These are phyloP conservation scores for Chironomus tentans DNA, from an alignment of 2,888 invertebrate species.

Conservation along the genomic window DNA sequence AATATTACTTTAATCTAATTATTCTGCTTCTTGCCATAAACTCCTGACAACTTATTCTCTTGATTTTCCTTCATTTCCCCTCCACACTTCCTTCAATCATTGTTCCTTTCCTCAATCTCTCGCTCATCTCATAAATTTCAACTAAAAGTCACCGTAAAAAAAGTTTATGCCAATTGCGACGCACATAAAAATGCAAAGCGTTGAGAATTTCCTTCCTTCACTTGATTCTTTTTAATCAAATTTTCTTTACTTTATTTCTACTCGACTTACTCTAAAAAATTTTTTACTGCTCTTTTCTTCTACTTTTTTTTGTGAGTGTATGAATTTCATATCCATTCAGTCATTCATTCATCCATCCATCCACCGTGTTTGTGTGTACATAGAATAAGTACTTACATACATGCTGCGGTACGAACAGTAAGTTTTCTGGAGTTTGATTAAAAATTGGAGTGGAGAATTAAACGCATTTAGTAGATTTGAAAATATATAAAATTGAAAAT, in stretches of 20 bases:
- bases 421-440: no score
- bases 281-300: no score
- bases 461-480: no score
- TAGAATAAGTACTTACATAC: not conserved
- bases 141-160: not conserved
- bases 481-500: no score
- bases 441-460: no score
- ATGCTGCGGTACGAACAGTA: not conserved
- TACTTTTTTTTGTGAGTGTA: not conserved
- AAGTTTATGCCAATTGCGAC: constrained; percentile 8
- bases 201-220: not conserved
- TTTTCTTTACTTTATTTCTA: not conserved
- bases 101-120: not conserved
- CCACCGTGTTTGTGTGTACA: not conserved
- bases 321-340: not conserved
- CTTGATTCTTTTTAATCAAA: not conserved
- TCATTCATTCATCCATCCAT: no score
- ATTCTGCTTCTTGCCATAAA: not conserved
- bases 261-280: no score
- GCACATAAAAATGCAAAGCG: not conserved
- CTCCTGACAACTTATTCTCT: not conserved
- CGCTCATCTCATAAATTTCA: not conserved
- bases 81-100: not conserved
- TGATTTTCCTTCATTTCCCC: not conserved
- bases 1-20: constrained; percentile 10